Base-by-base conservation (phyloP, 2,888 invertebrate species). In the Pandemis heparana region DNA sequence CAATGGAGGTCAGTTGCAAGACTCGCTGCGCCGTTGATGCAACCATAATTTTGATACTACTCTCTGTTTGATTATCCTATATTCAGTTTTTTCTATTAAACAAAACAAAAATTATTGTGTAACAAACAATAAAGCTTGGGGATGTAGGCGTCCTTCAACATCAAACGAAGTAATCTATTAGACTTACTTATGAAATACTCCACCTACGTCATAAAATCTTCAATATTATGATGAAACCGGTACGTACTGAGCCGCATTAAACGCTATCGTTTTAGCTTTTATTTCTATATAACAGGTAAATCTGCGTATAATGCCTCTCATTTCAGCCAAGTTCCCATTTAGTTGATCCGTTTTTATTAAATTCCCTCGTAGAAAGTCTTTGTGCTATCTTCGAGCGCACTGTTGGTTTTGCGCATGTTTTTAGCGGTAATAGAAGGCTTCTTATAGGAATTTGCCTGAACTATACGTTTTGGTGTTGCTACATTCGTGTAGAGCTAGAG, bases 281-380 rank as follows among this genome's bases (percentile, higher is more conserved):
- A 56, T 68, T 65, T 51, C n/a, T n/a, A n/a, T n/a, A 38, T 41
- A 69, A 59, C 48, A 59, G 64, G 43, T 39, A 69, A 46, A 51
- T 64, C 41, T 23, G 43, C 67, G 71, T 18, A 43, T 60, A 41
- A 71, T 69, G 18, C 38, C 18, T 46, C 51, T 64, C 68, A 75
- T 73, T 76, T 74, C 72, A 75, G 75, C 65, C 59, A 77, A 77
- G 66, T 77, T 76, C 76, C 69, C 70, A 76, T 71, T 75, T 73
- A 66, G 53, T n/a, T 77, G 78, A 79, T 79, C 79, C 77, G 74
- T 64, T 77, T 77, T 78, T 79, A 79, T 79, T 79, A 79, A 78
- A 51, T 23, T 66, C 64, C 23, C 43, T 14, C 6, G 39, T 14
- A 12, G 56, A 16, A 48, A 32, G 32, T 38, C n/a, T 66, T 53